Conservation (phyloP, 2,797 vertebrate genomes). For the Nothura maculosa region DNA sequence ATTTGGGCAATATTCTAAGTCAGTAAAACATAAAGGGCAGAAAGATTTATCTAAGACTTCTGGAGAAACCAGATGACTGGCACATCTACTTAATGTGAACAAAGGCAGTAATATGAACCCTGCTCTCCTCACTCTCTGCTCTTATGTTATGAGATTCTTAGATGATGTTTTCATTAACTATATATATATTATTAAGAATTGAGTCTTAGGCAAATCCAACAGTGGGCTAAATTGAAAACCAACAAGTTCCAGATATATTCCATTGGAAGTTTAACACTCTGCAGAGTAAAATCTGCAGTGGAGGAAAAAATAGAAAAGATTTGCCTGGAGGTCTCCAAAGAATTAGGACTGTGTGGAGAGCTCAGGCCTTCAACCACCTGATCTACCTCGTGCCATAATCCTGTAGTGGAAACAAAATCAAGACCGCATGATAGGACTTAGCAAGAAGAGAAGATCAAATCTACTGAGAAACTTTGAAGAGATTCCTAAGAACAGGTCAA, state of each 20-base stretch:
- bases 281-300: not conserved
- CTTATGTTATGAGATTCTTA: constrained; percentile 12
- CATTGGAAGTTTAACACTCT: not conserved
- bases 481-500: not conserved
- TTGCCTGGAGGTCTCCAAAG: constrained; percentile 8
- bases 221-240: not conserved
- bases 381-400: constrained; percentile 16
- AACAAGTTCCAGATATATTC: constrained; percentile 1
- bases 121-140: not conserved
- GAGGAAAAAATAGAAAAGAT: not conserved
- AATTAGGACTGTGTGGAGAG: not conserved
- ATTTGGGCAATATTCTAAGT: not conserved
- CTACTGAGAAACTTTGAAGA: constrained; percentile 27
- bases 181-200: not conserved
- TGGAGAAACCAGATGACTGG: not conserved
- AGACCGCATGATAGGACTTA: constrained; percentile 27
- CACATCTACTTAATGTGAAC: not conserved
- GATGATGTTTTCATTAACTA: constrained; percentile 33
- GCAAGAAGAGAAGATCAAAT: constrained; percentile 20
- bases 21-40: not conserved
- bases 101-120: not conserved
- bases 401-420: not conserved
- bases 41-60: not conserved
- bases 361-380: not conserved
- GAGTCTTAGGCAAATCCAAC: not conserved